Evolutionary conservation across 2,888 invertebrate species (phyloP), one percentile per base, ranked within the genome.

Genomic region (Parnassius mnemosyne): DNA sequence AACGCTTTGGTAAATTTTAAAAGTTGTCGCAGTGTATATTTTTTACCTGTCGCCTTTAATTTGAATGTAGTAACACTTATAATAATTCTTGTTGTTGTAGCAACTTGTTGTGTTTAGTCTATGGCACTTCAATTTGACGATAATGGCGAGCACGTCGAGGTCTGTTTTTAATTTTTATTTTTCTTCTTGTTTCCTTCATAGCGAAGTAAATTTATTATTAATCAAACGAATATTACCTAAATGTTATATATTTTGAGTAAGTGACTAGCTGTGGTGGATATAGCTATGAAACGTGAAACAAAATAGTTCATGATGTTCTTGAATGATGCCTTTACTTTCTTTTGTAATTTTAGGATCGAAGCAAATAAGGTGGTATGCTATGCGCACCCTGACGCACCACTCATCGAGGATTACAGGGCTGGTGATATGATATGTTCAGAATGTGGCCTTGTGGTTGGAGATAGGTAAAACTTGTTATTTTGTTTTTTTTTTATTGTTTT

Each of bases 341-440:
- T 82, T 73, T 87, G 79, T 83, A 82, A 75, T 92, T 92, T 81
- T 82, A 94, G 94, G 92, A 93, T 92, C 78, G 94, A 94, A 83
- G 90, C 89, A 79, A 96, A 96, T 82, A 96, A 94, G 88, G 95
- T 97, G 74, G 96, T 96, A 80, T 98, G 98, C 84, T 96, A 95
- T 85, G 95, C 96, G 67, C 99, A 99, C 92, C 99, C 99, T 68
- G 98, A 98, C 83, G 97, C 98, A 13, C 95, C 96, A 55, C 93
- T 99, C 58, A 97, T 99, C 75, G 99, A 99, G 87, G 99, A 99
- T 87, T 98, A 99, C 85, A 94, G 99, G 78, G 98, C 98, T 68
- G 99, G 99, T 46, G 99, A 99, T 92, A 97, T 98, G 94, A 98
- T 99, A 77, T 99, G 99, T 85, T 97, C 99, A 42, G 98, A 98